Conservation (phyloP, 1,140 invertebrate species). For the Maniola jurtina region DNA sequence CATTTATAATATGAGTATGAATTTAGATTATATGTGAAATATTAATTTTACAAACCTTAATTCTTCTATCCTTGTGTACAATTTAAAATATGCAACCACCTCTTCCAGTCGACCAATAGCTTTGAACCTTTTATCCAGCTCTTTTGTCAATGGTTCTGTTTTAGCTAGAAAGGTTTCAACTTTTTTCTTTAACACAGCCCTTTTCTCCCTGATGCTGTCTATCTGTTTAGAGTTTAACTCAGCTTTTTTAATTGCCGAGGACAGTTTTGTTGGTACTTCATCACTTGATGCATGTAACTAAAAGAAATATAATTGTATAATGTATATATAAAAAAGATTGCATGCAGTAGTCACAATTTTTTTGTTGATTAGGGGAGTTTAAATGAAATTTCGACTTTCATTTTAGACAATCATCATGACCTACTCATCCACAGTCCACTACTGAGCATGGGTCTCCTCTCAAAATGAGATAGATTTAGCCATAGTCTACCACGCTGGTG, state of each 20-base stretch:
- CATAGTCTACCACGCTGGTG: too few species aligned
- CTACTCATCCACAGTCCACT: too few species aligned
- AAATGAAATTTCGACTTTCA: too few species aligned
- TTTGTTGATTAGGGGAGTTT: too few species aligned
- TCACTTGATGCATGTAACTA: constrained; percentile 62
- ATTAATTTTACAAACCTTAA: constrained; percentile 50
- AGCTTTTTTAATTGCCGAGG: constrained; percentile 65
- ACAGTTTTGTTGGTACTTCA: constrained; percentile 66
- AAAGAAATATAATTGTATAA: constrained; percentile 24
- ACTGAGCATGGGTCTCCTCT: too few species aligned
- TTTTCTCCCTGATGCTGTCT: constrained; percentile 55
- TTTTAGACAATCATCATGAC: too few species aligned
- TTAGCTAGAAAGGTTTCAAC: constrained; percentile 56
- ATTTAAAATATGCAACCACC: constrained; percentile 66
- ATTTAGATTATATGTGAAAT: background rate
- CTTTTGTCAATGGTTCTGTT: constrained; percentile 55
- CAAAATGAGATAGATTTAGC: too few species aligned
- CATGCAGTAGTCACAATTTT: too few species aligned
- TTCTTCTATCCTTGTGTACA: constrained; percentile 69
- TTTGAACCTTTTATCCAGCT: constrained; percentile 61
- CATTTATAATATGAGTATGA: too few species aligned
- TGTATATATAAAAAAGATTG: background rate
- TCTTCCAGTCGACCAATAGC: constrained; percentile 66
- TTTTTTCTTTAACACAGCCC: constrained; percentile 49
- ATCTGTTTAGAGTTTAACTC: constrained; percentile 64